Conservation (phyloP, 2,888 invertebrate genomes). For the Diabrotica balteata region DNA sequence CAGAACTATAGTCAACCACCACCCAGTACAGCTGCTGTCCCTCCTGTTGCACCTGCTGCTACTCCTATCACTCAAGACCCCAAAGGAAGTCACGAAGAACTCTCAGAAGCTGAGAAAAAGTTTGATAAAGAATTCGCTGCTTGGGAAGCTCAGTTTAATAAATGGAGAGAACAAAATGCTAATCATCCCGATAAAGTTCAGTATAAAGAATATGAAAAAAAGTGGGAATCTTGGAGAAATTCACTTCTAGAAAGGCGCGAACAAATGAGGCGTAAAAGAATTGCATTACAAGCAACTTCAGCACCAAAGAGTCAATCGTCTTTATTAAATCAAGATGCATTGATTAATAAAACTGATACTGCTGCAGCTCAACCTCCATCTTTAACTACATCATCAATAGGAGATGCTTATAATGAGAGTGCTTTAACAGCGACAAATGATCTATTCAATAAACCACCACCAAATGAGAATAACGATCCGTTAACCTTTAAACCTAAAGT, state of each 20-base stretch:
- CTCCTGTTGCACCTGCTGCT: neutral
- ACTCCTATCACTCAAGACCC: slow-evolving; percentile 1
- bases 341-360: slow-evolving; percentile 4
- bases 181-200: slow-evolving; percentile 91
- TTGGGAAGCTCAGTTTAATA: slow-evolving; percentile 91
- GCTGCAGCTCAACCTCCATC: slow-evolving; percentile 6
- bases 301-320: slow-evolving; percentile 19
- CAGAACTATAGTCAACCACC: slow-evolving; percentile 33
- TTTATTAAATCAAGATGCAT: slow-evolving; percentile 7
- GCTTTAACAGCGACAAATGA: slow-evolving; percentile 4
- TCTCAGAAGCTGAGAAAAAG: slow-evolving; percentile 77
- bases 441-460: slow-evolving; percentile 45
- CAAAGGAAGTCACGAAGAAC: slow-evolving; percentile 50
- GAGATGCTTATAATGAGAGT: neutral
- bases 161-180: slow-evolving; percentile 90
- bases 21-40: slow-evolving; percentile 11
- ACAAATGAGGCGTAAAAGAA: slow-evolving; percentile 77
- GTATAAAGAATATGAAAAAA: slow-evolving; percentile 84
- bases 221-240: slow-evolving; percentile 84
- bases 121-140: slow-evolving; percentile 89
- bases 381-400: slow-evolving; percentile 13
- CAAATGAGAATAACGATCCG: slow-evolving; percentile 52
- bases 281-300: slow-evolving; percentile 43
- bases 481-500: slow-evolving; percentile 46
- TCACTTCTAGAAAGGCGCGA: slow-evolving; percentile 81